Evolutionary conservation across 1,140 invertebrate species (phyloP), one percentile per base, ranked within the genome.

Genomic region (Archivesica marissinica): DNA sequence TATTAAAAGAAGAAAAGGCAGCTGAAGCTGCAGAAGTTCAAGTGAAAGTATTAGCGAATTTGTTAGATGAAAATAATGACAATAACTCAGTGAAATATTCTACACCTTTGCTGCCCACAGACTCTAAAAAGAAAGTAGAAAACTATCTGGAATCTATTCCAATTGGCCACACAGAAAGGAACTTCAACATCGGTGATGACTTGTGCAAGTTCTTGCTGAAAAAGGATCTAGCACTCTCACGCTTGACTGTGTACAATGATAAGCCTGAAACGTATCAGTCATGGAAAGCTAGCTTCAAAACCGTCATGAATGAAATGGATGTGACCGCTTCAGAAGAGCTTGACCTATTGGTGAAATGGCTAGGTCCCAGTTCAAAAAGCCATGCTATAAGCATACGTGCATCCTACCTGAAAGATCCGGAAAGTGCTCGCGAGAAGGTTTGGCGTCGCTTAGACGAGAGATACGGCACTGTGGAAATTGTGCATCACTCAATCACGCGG

Each of bases 391-490:
- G 47, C 28, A 33, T 86, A 20, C 30, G 68, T 1, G 13, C 70
- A 23, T 54, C 70, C 15, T 70, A 75, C 56, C 30, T 74, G 9
- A 1, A 9, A 50, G 23, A 86, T n/a, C 86, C 82, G 2, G 2
- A 6, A 9, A 11, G 44, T 15, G 86, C 54, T 39, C 52, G 72
- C 17, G 0, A 15, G 7, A 72, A 66, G 50, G 68, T 88, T n/a
- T 88, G 79, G 88, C 54, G 84, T 0, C 25, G 83, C 0, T 25
- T 88, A 25, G 74, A 88, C 59, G 86, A 89, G 52, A 38, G 79
- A 25, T 88, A 64, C 72, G 79, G 86, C 13, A 17, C 39, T 0
- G 79, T 81, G 9, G 79, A 88, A 52, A 77, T 76, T 23, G 61
- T 87, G 4, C 70, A 81, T 25, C 41, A 41, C 9, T 17, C 86